Percentiles rank a stretch among this genome's conserved stretches.
Evolutionary conservation across 2,113 vertebrate genomes (phyloP).

Genomic region (Hemiscyllium ocellatum): DNA sequence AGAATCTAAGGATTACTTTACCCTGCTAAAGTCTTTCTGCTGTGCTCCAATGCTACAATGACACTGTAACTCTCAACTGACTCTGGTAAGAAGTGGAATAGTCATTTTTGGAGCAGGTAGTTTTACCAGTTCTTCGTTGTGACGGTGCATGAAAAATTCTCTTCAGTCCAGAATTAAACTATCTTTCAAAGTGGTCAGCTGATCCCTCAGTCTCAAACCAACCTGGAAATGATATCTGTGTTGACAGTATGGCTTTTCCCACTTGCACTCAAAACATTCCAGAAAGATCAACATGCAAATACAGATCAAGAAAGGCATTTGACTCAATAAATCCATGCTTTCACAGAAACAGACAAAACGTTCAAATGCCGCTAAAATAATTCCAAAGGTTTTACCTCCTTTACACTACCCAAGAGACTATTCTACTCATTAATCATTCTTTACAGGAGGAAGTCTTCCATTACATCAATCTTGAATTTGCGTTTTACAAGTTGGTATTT

Average conservation of each 20-base stretch:
- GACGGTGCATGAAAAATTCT: neutral
- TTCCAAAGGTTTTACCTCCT: neutral
- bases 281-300: neutral
- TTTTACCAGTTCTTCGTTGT: neutral
- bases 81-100: neutral
- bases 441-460: neutral
- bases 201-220: too few relatives aligned
- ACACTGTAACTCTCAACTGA: neutral
- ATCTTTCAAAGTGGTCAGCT: neutral
- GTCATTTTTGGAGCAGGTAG: neutral
- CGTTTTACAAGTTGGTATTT: neutral
- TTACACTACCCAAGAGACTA: neutral
- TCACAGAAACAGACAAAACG: neutral
- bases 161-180: neutral
- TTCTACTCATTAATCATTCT: neutral
- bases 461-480: neutral
- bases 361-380: neutral
- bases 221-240: neutral
- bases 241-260: neutral
- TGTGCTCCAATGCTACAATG: neutral
- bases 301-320: neutral
- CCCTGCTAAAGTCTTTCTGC: neutral
- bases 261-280: neutral
- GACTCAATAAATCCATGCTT: neutral
- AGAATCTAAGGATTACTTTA: neutral